phyloP scores from a whole-genome alignment of 1,140 invertebrate genomes.

The Tetragonula clypearis region DNA sequence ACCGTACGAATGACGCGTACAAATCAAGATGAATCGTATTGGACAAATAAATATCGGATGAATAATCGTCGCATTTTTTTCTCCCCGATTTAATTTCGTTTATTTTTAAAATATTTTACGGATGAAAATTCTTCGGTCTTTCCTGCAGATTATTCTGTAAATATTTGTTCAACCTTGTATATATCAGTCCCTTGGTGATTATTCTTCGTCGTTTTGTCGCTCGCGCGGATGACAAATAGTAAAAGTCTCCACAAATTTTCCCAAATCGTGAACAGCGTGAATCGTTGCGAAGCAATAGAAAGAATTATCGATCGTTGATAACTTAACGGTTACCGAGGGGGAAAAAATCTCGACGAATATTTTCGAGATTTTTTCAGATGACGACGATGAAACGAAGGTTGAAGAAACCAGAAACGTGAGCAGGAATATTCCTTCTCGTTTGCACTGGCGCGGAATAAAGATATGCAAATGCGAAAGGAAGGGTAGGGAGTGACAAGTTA shows the following conservation, averaged over 20 bases:
- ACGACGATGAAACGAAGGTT: neutral
- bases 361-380: neutral
- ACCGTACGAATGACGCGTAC: neutral
- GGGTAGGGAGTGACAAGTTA: conserved; percentile 11
- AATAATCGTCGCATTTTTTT: neutral
- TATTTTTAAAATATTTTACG: neutral
- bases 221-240: no score
- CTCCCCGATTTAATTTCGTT: neutral
- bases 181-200: no score
- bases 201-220: no score
- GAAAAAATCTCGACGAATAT: no score
- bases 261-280: no score
- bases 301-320: no score
- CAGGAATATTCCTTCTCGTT: neutral
- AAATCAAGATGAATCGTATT: neutral
- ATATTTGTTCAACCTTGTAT: no score
- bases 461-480: neutral
- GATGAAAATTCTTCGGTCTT: neutral
- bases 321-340: no score
- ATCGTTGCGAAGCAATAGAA: no score
- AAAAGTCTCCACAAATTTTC: no score
- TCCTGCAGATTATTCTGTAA: no score
- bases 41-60: neutral
- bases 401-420: neutral
- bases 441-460: neutral